These are phyloP conservation scores for Takifugu ocellatus DNA, from an alignment of 2,797 vertebrate species.

Conservation along the genomic window DNA sequence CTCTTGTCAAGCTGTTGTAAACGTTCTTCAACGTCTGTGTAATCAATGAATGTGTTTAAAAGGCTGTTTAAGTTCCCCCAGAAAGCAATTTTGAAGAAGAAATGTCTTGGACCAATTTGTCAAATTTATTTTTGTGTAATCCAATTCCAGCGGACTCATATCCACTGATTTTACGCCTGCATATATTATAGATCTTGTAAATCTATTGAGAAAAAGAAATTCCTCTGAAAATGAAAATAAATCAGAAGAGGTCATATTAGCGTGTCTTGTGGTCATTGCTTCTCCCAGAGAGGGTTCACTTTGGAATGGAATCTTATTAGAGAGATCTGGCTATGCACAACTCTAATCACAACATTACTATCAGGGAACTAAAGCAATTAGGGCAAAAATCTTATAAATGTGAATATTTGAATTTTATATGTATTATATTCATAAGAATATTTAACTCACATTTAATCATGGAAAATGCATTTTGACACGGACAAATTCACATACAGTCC, in stretches of 20 bases:
- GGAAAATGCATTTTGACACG: not conserved
- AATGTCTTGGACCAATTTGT: constrained; percentile 32
- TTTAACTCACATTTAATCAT: too few species aligned
- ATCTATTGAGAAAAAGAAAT: constrained; percentile 22
- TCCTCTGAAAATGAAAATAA: constrained; percentile 58
- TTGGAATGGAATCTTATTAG: too few species aligned
- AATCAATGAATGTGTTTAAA: constrained; percentile 8
- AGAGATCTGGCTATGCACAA: too few species aligned
- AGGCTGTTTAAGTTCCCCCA: constrained; percentile 5
- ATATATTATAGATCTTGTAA: constrained; percentile 39
- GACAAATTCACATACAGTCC: not conserved
- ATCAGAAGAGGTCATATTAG: constrained; percentile 35
- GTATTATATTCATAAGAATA: too few species aligned
- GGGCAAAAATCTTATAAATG: not conserved
- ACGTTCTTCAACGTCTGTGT: constrained; percentile 20
- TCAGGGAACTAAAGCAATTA: constrained; percentile 9
- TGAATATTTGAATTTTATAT: not conserved
- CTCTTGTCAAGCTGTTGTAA: constrained; percentile 37
- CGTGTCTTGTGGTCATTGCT: constrained; percentile 16
- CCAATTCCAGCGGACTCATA: constrained; percentile 37
- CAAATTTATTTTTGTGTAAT: constrained; percentile 38
- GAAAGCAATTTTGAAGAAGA: constrained; percentile 23
- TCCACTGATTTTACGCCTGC: constrained; percentile 40
- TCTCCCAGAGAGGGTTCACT: too few species aligned
- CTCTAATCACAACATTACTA: constrained; percentile 2